A percentile compares a stretch with the other conserved stretches of the same genome.
Evolutionary conservation across 1,140 invertebrate genomes (phyloP).

Genomic region (Coelopa frigida): DNA sequence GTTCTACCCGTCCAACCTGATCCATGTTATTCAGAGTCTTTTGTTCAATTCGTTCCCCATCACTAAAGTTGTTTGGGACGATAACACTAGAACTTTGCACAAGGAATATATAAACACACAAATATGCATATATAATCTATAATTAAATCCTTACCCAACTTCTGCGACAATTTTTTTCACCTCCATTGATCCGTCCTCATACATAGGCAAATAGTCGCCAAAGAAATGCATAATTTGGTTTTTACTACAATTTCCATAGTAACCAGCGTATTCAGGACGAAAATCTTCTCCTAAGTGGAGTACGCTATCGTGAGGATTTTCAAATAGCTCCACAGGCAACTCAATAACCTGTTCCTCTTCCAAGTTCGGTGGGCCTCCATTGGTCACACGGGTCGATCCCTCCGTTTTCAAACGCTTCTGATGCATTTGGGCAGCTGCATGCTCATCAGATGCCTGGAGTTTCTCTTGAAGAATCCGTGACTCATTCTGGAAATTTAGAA

Average conservation of each 20-base stretch:
- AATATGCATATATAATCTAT: neutral
- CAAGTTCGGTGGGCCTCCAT: neutral
- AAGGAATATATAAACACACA: neutral
- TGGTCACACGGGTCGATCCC: neutral
- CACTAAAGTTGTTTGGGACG: neutral
- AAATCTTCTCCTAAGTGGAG: conserved; percentile 10
- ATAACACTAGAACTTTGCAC: neutral
- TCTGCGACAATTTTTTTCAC: conserved; percentile 13
- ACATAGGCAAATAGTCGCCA: conserved; percentile 15
- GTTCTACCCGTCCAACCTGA: neutral
- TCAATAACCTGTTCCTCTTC: conserved; percentile 15
- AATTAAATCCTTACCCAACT: conserved; percentile 3
- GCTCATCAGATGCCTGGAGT: conserved; percentile 8
- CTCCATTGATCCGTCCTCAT: conserved; percentile 13
- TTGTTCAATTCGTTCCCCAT: neutral
- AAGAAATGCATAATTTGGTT: conserved; percentile 13
- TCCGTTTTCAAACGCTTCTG: neutral
- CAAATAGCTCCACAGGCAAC: conserved; percentile 13
- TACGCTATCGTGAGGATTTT: conserved; percentile 15
- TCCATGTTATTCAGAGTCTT: no score
- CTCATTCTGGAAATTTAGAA: conserved; percentile 13
- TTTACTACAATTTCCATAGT: conserved; percentile 13
- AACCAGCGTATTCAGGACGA: conserved; percentile 14
- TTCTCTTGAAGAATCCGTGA: conserved; percentile 8
- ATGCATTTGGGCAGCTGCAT: conserved; percentile 4